Percentiles rank a stretch among this genome's conserved stretches.
Conservation (phyloP, 2,797 vertebrate species). For the Merluccius polli region DNA sequence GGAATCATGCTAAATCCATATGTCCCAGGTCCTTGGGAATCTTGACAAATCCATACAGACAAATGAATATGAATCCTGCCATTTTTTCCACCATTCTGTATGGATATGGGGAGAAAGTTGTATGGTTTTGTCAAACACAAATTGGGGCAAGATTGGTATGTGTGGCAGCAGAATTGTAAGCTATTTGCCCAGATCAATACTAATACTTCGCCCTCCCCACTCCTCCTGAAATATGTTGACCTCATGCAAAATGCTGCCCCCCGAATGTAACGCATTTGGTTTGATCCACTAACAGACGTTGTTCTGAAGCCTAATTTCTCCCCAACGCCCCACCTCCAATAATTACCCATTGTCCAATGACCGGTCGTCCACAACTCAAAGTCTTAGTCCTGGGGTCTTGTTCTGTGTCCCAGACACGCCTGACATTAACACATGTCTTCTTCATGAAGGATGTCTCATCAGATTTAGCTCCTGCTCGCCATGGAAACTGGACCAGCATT, state of each 20-base stretch:
- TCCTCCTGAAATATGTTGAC: no score
- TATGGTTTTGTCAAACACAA: neutral
- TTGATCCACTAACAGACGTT: neutral
- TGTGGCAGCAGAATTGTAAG: neutral
- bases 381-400: neutral
- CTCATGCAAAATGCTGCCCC: no score
- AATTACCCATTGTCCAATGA: no score
- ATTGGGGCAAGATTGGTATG: neutral
- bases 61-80: neutral
- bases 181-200: no score
- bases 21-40: neutral
- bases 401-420: neutral
- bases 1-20: neutral
- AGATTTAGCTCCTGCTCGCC: neutral
- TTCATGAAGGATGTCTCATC: neutral
- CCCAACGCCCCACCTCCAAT: neutral
- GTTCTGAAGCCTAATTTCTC: neutral
- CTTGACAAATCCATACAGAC: conserved; percentile 1
- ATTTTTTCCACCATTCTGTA: neutral
- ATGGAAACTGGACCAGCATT: neutral
- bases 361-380: no score
- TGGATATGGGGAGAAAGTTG: neutral
- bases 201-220: no score
- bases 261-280: no score
- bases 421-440: neutral